Evolutionary conservation across 2,113 vertebrate species (phyloP).

Genomic region (Eolophus roseicapilla): DNA sequence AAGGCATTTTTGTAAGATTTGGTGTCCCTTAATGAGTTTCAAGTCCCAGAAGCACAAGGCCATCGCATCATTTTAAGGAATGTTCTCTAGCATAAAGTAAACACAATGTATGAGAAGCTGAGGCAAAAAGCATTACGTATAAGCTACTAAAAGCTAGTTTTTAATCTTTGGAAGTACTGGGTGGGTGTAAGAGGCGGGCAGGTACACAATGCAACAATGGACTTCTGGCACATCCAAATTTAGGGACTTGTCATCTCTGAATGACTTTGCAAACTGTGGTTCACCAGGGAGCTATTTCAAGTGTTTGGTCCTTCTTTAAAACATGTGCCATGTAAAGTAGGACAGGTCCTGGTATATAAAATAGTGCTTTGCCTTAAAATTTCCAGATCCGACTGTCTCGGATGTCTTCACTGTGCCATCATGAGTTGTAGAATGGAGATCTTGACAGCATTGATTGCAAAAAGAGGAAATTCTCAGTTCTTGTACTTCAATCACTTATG

Average conservation of each 20-base stretch:
- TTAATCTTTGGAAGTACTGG: background rate
- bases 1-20: background rate
- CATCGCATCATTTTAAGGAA: background rate
- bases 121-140: background rate
- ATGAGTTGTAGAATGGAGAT: background rate
- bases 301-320: background rate
- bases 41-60: background rate
- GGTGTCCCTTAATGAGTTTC: background rate
- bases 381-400: background rate
- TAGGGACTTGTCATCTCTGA: background rate
- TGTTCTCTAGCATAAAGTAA: background rate
- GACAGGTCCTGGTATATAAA: background rate
- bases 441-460: background rate
- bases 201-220: background rate
- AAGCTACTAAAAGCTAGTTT: background rate
- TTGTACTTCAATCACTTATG: background rate
- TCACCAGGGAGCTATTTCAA: background rate
- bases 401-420: background rate
- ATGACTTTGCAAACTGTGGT: background rate
- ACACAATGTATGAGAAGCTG: background rate
- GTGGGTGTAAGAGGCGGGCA: background rate
- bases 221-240: background rate
- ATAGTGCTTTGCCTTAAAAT: background rate
- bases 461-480: background rate
- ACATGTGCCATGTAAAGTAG: rapidly evolving